These are phyloP conservation scores for Grantiella picta DNA, from an alignment of 2,113 vertebrate species.

Conservation along the genomic window DNA sequence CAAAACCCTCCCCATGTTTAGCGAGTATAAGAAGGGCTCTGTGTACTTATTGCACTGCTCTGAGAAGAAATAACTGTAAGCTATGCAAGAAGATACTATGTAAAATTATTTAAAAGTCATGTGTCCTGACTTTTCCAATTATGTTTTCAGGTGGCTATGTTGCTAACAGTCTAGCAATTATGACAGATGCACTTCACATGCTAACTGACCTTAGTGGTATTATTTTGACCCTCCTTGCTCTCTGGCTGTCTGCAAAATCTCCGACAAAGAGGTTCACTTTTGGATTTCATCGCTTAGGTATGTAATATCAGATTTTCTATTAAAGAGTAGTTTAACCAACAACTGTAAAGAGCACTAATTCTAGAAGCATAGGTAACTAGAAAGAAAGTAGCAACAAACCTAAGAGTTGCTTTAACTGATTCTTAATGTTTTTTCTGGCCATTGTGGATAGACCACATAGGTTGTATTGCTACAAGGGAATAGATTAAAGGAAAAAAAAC, in stretches of 20 bases:
- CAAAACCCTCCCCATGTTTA: neutral
- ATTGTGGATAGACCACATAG: neutral
- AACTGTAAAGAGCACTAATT: neutral
- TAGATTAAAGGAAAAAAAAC: neutral
- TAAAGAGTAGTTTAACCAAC: neutral
- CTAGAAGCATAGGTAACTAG: neutral
- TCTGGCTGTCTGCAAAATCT: conserved; percentile 92
- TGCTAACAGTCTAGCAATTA: conserved; percentile 95
- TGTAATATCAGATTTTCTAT: neutral
- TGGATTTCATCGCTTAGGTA: conserved; percentile 94
- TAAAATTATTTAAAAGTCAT: neutral
- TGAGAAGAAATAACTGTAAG: neutral
- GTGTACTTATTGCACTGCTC: neutral
- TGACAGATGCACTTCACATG: conserved; percentile 97
- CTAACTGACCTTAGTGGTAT: conserved; percentile 93
- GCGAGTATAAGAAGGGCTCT: neutral
- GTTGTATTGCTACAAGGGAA: neutral
- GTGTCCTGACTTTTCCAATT: conserved; percentile 5
- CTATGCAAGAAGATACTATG: neutral
- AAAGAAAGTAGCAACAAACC: neutral
- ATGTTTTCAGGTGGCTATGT: conserved; percentile 87
- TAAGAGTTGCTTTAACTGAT: neutral
- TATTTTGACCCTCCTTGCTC: conserved; percentile 89
- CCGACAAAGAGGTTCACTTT: conserved; percentile 93
- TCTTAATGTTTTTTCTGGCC: neutral